Conservation (phyloP, 2,113 vertebrate genomes). For the Proterorhinus semilunaris region DNA sequence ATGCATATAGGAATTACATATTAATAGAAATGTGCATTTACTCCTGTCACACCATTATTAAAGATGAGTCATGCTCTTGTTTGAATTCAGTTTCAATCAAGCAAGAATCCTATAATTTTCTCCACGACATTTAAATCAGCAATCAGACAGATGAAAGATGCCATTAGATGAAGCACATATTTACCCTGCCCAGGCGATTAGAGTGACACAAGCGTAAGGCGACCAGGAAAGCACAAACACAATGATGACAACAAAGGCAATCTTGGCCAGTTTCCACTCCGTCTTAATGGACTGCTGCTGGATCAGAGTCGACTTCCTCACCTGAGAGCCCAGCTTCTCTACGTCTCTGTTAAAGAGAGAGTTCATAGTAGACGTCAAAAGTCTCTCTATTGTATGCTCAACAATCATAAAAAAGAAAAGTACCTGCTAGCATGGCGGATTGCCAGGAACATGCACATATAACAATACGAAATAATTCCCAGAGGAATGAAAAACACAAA, state of each 20-base stretch:
- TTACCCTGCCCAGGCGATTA: constrained; percentile 92
- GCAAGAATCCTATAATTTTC: constrained; percentile 1
- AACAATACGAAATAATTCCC: constrained; percentile 87
- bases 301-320: constrained; percentile 74
- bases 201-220: constrained; percentile 88
- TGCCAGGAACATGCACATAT: constrained; percentile 90
- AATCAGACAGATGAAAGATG: not conserved
- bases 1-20: no score
- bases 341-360: constrained; percentile 76
- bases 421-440: constrained; percentile 85
- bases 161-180: constrained; percentile 20
- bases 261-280: constrained; percentile 94
- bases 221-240: constrained; percentile 93
- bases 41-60: not conserved
- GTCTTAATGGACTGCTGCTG: constrained; percentile 83
- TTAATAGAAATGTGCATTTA: not conserved
- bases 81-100: not conserved
- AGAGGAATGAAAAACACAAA: constrained; percentile 93
- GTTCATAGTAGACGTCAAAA: not conserved
- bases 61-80: not conserved
- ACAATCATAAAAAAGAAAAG: not conserved
- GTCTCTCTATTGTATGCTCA: not conserved
- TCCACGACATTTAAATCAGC: not conserved
- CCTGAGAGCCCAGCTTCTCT: constrained; percentile 75
- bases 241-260: constrained; percentile 88